phyloP scores from a whole-genome alignment of 2,888 invertebrate genomes.

The Heterodera filipjevi region DNA sequence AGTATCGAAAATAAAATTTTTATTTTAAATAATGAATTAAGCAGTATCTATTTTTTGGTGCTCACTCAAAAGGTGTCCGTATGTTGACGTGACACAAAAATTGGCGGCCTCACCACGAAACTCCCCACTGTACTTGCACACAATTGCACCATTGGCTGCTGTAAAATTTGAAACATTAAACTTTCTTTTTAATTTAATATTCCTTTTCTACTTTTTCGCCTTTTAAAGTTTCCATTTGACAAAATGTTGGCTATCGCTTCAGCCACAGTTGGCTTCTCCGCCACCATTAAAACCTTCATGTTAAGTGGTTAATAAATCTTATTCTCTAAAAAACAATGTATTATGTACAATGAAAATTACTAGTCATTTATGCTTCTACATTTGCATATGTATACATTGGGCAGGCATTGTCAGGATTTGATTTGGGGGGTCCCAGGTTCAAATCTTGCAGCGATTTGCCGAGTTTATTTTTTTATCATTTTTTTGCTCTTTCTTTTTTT shows the following conservation, averaged over 20 bases:
- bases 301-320: too few species aligned
- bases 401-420: too few species aligned
- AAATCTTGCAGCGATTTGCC: too few species aligned
- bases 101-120: slow-evolving; percentile 74
- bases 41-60: neutral
- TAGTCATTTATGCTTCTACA: too few species aligned
- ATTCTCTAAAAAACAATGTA: too few species aligned
- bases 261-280: slow-evolving; percentile 91
- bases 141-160: slow-evolving; percentile 52
- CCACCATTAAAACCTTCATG: slow-evolving; percentile 80
- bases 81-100: slow-evolving; percentile 93
- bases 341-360: too few species aligned
- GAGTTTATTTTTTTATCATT: too few species aligned
- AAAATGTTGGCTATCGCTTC: slow-evolving; percentile 89
- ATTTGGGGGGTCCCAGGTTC: too few species aligned
- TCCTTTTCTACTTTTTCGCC: slow-evolving; percentile 83
- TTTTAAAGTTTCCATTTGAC: slow-evolving; percentile 86
- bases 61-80: slow-evolving; percentile 89
- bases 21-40: neutral
- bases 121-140: slow-evolving; percentile 89
- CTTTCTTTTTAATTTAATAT: too few species aligned
- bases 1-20: too few species aligned
- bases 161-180: slow-evolving; percentile 30
- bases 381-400: too few species aligned
- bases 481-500: too few species aligned